Conservation (phyloP, 2,888 invertebrate genomes). For the Melanchra persicariae region DNA sequence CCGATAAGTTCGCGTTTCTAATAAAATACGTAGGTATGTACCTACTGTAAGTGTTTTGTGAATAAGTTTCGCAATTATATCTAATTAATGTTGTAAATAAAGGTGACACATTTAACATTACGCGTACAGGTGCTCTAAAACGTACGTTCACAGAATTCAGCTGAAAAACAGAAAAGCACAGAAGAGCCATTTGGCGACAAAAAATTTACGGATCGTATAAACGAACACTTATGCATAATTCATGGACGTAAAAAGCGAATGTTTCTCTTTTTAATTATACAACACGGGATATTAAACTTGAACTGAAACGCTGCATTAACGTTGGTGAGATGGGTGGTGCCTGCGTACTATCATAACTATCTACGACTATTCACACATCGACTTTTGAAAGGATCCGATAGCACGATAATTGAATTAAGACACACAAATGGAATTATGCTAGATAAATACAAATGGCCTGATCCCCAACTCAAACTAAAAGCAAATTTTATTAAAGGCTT, state of each 20-base stretch:
- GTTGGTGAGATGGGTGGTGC: constrained; percentile 55
- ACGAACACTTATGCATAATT: constrained; percentile 89
- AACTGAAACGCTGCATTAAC: constrained; percentile 82
- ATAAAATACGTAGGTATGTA: background rate
- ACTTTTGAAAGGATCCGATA: constrained; percentile 1
- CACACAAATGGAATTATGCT: constrained; percentile 28
- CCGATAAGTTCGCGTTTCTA: background rate
- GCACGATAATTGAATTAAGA: constrained; percentile 30
- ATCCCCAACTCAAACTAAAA: constrained; percentile 64
- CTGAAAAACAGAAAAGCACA: constrained; percentile 76
- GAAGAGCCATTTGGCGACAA: constrained; percentile 84
- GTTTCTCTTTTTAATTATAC: constrained; percentile 90
- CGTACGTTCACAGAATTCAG: constrained; percentile 70
- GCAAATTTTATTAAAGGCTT: constrained; percentile 70
- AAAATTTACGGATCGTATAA: constrained; percentile 88
- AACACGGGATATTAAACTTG: constrained; percentile 87
- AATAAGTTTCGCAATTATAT: background rate
- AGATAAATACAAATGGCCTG: constrained; percentile 47
- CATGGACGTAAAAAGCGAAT: constrained; percentile 89
- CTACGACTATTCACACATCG: background rate
- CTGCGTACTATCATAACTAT: constrained; percentile 19
- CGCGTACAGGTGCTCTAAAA: constrained; percentile 63
- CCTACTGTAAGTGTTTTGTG: background rate
- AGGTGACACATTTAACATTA: constrained; percentile 61
- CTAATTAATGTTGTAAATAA: constrained; percentile 14